These are phyloP conservation scores for Halcyon chelicuti DNA, from an alignment of 2,797 vertebrate species.

Conservation along the genomic window DNA sequence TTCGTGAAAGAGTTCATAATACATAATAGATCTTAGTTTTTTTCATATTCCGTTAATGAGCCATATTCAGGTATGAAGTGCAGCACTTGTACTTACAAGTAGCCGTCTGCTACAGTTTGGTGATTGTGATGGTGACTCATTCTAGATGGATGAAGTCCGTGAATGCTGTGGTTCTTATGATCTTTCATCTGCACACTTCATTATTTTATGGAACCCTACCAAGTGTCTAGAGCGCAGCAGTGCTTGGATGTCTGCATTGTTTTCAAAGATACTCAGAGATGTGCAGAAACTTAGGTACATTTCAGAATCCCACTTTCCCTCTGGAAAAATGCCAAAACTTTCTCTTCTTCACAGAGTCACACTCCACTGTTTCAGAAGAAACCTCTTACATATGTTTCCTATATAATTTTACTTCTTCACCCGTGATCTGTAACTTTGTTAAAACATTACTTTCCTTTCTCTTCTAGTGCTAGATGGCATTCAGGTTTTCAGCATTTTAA, in stretches of 20 bases:
- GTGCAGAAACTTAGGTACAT: neutral
- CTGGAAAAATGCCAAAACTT: neutral
- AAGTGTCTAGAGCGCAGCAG: neutral
- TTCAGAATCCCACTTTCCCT: neutral
- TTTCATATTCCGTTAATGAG: conserved; percentile 33
- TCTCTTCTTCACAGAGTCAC: neutral
- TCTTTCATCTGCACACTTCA: neutral
- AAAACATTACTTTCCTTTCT: neutral
- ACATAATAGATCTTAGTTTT: conserved; percentile 19
- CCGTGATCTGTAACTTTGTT: neutral
- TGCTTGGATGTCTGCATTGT: neutral
- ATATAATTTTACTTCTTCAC: neutral
- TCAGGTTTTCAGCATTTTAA: neutral
- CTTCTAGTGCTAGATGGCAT: neutral
- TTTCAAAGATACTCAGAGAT: conserved; percentile 1
- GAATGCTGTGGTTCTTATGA: neutral
- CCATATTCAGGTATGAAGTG: conserved; percentile 58
- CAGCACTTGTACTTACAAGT: conserved; percentile 54
- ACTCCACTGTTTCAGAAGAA: neutral
- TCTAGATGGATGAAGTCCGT: neutral
- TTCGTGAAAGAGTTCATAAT: conserved; percentile 30
- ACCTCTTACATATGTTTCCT: neutral
- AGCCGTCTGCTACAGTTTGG: conserved; percentile 48
- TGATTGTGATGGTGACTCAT: neutral
- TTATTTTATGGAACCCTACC: neutral